Evolutionary conservation across 1,140 invertebrate species (phyloP), one percentile per base, ranked within the genome.

Genomic region (Bombus waltoni): DNA sequence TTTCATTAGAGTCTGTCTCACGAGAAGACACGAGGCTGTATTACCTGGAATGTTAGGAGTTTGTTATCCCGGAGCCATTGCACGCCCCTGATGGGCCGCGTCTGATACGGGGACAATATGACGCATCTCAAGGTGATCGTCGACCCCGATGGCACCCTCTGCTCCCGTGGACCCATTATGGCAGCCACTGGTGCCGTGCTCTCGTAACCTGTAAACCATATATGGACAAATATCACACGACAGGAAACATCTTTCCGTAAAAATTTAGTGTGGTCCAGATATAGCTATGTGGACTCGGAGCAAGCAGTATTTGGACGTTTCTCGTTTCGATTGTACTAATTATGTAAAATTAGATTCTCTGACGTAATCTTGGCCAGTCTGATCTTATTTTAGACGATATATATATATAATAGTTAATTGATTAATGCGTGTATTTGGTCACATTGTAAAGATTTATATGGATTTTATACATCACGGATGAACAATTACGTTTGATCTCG

Each of bases 31-130:
- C 8, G 3, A n/a, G 38, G 59, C 53, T 83, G 73, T 85, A 87
- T 92, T 89, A 95, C 94, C 94, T 95, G 94, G 94, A 95, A 95
- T 95, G 95, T 94, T 91, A 95, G 93, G 90, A 95, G 93, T 94
- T 94, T 95, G 92, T 95, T 95, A 91, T 95, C 93, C 87, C 94
- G 92, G 75, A 95, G 93, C 94, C 94, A 95, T 91, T 95, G 95
- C 85, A 94, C 94, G 74, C 92, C 94, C 91, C 93, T 94, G 92
- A 94, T 94, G 88, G 93, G 94, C 38, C 94, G 93, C 38, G 92
- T 93, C 89, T 94, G 94, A 92, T 95, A 94, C 70, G 94, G 94
- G 81, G 94, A 93, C 79, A 93, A 94, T 90, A 95, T 93, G 89
- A 95, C 93, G 92, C 95, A 96, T 86, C 94, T 95, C 76, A 96